A percentile compares a stretch with the other conserved stretches of the same genome.
Evolutionary conservation across 2,888 invertebrate species (phyloP).

Genomic region (Ichneumoninae sp.): DNA sequence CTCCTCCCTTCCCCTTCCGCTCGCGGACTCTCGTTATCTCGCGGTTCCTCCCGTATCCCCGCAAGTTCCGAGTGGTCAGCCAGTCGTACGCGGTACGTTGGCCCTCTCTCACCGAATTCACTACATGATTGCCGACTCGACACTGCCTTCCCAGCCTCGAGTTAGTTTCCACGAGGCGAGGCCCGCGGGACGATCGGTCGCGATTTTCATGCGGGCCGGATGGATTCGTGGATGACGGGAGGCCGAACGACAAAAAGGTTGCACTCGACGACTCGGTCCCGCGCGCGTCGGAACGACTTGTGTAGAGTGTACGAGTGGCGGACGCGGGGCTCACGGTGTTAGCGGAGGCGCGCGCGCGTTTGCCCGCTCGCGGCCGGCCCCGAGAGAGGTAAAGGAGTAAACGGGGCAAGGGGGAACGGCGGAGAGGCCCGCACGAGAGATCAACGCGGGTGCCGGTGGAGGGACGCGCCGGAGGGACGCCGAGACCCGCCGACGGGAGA

Average conservation of each 20-base stretch:
- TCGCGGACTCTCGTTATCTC: conserved; percentile 42
- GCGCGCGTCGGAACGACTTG: conserved; percentile 63
- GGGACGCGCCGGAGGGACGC: conserved; percentile 61
- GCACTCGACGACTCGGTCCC: conserved; percentile 22
- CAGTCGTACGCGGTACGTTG: conserved; percentile 53
- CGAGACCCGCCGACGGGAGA: conserved; percentile 29
- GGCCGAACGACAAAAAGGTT: background rate
- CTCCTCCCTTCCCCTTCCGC: conserved; percentile 17
- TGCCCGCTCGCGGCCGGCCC: conserved; percentile 54
- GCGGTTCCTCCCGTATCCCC: conserved; percentile 30
- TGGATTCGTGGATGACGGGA: background rate
- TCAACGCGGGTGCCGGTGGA: conserved; percentile 65
- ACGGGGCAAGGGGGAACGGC: conserved; percentile 56
- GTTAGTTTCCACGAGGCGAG: background rate
- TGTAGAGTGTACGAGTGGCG: conserved; percentile 73
- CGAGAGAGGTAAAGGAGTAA: conserved; percentile 62
- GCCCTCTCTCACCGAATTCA: conserved; percentile 38
- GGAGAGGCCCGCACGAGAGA: conserved; percentile 41
- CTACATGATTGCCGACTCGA: conserved; percentile 55
- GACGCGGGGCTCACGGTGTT: conserved; percentile 57
- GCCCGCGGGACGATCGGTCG: background rate
- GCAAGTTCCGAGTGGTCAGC: conserved; percentile 22
- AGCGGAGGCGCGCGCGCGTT: conserved; percentile 66
- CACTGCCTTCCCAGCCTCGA: conserved; percentile 9
- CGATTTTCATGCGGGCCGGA: background rate